A percentile compares a stretch with the other conserved stretches of the same genome.
Conservation (phyloP, 2,113 vertebrate species). For the Poecilia latipinna region DNA sequence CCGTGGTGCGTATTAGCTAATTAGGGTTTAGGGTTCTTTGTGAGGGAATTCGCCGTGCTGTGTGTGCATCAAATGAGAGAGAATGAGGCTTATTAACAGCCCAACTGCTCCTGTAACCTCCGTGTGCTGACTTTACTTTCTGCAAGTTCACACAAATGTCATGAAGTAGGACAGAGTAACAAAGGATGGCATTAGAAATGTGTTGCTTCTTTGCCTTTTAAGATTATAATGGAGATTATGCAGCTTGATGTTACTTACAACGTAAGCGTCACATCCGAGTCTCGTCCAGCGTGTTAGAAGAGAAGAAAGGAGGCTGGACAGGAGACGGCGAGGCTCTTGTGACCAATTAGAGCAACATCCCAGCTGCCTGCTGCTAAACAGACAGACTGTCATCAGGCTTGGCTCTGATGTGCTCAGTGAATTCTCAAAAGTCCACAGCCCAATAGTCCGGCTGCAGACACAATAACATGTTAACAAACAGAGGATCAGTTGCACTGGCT, state of each 20-base stretch:
- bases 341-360: constrained; percentile 72
- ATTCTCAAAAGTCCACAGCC: constrained; percentile 68
- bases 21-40: constrained; percentile 69
- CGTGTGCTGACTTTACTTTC: constrained; percentile 46
- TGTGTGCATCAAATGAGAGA: constrained; percentile 67
- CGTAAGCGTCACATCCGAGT: constrained; percentile 23
- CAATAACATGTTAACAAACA: constrained; percentile 7
- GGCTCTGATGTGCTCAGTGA: constrained; percentile 44
- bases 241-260: not conserved
- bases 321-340: constrained; percentile 62
- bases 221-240: not conserved
- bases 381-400: constrained; percentile 69
- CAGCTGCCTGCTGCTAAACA: constrained; percentile 62
- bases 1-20: constrained; percentile 69
- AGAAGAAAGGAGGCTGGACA: constrained; percentile 48
- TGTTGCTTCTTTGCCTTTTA: constrained; percentile 6
- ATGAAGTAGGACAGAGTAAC: constrained; percentile 11
- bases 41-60: constrained; percentile 64
- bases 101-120: constrained; percentile 70
- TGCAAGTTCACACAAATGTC: constrained; percentile 58
- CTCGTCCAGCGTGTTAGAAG: constrained; percentile 10
- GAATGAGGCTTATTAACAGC: constrained; percentile 65
- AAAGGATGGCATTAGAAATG: constrained; percentile 11
- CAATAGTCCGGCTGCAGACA: constrained; percentile 51
- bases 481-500: not conserved